Conservation (phyloP, 35 echinoderm and acorn worm genomes). For the Holothuria glaberrima region DNA sequence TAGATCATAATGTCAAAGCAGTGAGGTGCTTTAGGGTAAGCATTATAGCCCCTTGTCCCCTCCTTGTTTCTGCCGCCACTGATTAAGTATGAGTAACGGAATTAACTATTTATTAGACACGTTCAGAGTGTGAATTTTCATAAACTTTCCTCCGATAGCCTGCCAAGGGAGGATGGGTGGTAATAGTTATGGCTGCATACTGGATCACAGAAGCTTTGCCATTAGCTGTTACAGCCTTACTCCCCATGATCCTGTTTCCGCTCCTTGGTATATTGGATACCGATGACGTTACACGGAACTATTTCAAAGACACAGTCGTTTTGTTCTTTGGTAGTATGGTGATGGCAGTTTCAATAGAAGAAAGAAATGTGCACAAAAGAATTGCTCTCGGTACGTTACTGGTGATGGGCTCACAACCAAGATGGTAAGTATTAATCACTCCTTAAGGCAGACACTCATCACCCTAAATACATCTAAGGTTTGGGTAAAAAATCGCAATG, state of each 20-base stretch:
- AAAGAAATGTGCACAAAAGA: conserved; percentile 83
- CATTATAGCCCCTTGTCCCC: neutral
- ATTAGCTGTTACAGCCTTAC: conserved; percentile 73
- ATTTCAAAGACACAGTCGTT: conserved; percentile 89
- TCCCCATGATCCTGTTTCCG: conserved; percentile 75
- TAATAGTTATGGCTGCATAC: conserved; percentile 80
- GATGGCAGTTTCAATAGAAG: conserved; percentile 80
- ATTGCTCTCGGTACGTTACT: conserved; percentile 83
- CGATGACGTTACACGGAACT: conserved; percentile 81
- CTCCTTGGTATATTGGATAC: conserved; percentile 73
- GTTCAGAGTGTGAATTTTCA: neutral
- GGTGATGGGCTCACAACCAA: conserved; percentile 69
- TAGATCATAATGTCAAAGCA: neutral
- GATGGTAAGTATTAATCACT: conserved; percentile 74
- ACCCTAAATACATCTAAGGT: no score
- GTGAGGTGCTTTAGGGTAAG: neutral
- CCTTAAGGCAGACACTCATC: no score
- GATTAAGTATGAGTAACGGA: neutral
- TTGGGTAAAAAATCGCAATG: no score
- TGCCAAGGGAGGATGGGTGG: conserved; percentile 73
- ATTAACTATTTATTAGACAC: neutral
- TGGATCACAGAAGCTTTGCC: conserved; percentile 84
- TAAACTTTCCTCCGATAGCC: conserved; percentile 63
- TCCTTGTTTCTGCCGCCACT: neutral
- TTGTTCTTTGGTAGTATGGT: conserved; percentile 88